Evolutionary conservation across 2,797 vertebrate genomes (phyloP).

Genomic region (Sebastes kiyomatsui): DNA sequence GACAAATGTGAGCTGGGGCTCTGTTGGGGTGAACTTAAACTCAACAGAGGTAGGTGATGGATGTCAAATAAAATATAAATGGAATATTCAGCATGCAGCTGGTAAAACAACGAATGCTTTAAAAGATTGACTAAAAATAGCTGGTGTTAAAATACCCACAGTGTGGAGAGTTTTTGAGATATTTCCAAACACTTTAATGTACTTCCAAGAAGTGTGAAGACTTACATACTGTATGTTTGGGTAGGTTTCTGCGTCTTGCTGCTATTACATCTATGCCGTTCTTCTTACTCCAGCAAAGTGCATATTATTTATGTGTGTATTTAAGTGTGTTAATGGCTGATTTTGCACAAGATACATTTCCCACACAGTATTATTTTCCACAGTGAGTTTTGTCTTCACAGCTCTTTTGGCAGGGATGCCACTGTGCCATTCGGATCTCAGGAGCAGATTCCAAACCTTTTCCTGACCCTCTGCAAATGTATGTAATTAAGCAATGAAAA

Average conservation of each 20-base stretch:
- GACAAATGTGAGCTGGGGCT: constrained; percentile 16
- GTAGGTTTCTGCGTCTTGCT: background rate
- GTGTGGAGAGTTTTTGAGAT: background rate
- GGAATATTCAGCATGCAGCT: constrained; percentile 50
- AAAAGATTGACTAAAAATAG: constrained; percentile 33
- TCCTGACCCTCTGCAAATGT: constrained; percentile 55
- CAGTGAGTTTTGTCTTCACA: background rate
- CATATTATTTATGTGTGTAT: background rate
- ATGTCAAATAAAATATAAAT: constrained; percentile 61
- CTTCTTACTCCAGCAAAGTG: background rate
- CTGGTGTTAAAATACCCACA: background rate
- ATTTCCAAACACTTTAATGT: constrained; percentile 11
- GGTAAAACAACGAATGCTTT: constrained; percentile 54
- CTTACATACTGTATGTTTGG: background rate
- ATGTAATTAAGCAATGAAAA: constrained; percentile 66
- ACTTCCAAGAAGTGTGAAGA: constrained; percentile 10
- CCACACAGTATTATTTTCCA: background rate
- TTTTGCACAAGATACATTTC: background rate
- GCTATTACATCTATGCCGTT: background rate
- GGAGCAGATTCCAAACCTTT: constrained; percentile 43
- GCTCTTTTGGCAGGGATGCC: background rate
- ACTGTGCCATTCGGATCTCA: constrained; percentile 12
- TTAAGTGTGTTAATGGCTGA: background rate
- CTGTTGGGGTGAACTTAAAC: constrained; percentile 32
- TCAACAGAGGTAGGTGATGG: constrained; percentile 37